These are phyloP conservation scores for Chaetodon auriga DNA, from an alignment of 2,113 vertebrate genomes.

Conservation along the genomic window DNA sequence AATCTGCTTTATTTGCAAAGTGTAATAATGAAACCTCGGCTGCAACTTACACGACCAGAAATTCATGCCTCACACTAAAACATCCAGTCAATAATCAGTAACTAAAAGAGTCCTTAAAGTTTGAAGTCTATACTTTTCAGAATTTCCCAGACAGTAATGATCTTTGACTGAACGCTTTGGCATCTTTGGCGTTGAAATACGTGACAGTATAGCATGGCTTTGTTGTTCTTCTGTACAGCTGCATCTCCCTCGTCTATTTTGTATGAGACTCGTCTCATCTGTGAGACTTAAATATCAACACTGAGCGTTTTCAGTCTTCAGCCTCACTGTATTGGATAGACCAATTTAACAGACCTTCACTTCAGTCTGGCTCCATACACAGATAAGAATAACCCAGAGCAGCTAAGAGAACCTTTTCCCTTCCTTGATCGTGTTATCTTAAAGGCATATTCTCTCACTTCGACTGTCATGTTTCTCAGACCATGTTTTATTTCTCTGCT, in stretches of 20 bases:
- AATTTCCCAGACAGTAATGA: background rate
- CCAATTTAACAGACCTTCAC: slow-evolving; percentile 55
- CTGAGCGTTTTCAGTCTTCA: slow-evolving; percentile 14
- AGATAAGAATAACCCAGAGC: slow-evolving; percentile 57
- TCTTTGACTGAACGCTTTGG: background rate
- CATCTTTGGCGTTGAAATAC: background rate
- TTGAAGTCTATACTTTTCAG: no score
- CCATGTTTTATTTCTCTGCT: slow-evolving; percentile 68
- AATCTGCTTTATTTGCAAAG: background rate
- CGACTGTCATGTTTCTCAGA: slow-evolving; percentile 65
- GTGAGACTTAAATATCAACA: slow-evolving; percentile 28
- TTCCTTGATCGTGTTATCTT: slow-evolving; percentile 60
- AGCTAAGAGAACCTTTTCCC: slow-evolving; percentile 56
- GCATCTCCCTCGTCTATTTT: background rate
- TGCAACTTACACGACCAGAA: background rate
- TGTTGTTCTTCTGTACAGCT: background rate
- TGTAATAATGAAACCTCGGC: background rate
- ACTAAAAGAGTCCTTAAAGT: background rate
- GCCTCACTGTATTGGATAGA: slow-evolving; percentile 27
- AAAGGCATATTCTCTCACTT: slow-evolving; percentile 68
- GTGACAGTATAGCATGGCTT: background rate
- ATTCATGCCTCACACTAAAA: background rate
- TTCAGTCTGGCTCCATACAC: slow-evolving; percentile 47
- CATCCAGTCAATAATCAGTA: background rate
- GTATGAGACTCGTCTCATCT: background rate